Conservation (phyloP, 1,140 invertebrate species). For the Pogonomyrmex barbatus region DNA sequence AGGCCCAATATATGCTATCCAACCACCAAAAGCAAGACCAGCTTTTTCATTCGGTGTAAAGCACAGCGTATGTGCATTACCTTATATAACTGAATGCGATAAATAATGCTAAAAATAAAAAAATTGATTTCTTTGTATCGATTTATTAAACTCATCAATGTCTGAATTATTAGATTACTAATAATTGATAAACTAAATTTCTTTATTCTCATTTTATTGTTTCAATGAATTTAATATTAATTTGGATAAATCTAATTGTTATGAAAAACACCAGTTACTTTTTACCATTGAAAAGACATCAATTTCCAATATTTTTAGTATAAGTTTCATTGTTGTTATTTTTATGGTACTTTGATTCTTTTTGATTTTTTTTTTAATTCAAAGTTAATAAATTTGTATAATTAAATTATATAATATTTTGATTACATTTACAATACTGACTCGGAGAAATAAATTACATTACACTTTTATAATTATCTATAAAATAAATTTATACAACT, state of each 20-base stretch:
- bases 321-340: neutral
- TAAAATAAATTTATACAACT: no score
- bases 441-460: constrained; percentile 36
- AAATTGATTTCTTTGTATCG: neutral
- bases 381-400: neutral
- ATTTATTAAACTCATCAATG: neutral
- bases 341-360: neutral
- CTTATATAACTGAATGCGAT: constrained; percentile 68
- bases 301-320: neutral
- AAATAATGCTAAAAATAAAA: constrained; percentile 50
- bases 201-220: neutral
- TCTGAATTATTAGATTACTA: neutral
- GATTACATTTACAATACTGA: constrained; percentile 45
- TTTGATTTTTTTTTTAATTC: neutral
- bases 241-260: neutral
- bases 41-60: constrained; percentile 68
- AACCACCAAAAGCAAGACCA: neutral
- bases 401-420: constrained; percentile 25
- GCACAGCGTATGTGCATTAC: constrained; percentile 66
- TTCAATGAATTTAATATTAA: constrained; percentile 6
- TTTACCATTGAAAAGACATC: neutral
- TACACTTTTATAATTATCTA: constrained; percentile 37
- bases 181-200: neutral
- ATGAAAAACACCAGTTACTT: neutral
- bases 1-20: constrained; percentile 63